A percentile compares a stretch with the other conserved stretches of the same genome.
phyloP scores from a whole-genome alignment of 1,140 invertebrate species.

The Drosophila tristis region DNA sequence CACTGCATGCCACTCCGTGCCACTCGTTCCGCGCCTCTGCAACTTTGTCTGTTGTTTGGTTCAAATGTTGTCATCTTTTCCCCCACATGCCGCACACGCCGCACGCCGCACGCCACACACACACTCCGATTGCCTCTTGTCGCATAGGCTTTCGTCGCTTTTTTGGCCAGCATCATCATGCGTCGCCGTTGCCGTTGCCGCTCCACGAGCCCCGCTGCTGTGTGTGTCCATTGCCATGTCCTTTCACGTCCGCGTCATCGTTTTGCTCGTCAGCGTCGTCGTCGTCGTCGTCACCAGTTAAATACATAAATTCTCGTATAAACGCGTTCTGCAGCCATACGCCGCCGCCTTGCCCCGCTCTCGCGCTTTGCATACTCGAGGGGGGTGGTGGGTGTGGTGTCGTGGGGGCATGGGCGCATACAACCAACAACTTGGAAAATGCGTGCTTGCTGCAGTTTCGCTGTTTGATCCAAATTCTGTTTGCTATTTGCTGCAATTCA shows the following conservation, averaged over 20 bases:
- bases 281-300: conserved; percentile 79
- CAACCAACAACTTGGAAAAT: conserved; percentile 52
- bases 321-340: conserved; percentile 74
- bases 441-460: conserved; percentile 46
- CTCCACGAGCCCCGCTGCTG: neutral
- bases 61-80: conserved; percentile 72
- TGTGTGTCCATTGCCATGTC: conserved; percentile 25
- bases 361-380: neutral
- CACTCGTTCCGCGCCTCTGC: conserved; percentile 21
- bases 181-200: conserved; percentile 3
- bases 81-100: neutral
- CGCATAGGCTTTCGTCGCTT: conserved; percentile 70
- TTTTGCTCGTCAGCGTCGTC: conserved; percentile 77
- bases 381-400: neutral
- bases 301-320: conserved; percentile 83
- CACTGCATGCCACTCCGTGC: neutral
- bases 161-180: conserved; percentile 60
- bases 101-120: neutral
- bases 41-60: conserved; percentile 76
- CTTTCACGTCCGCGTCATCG: conserved; percentile 67
- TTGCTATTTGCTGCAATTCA: conserved; percentile 44
- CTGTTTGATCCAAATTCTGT: conserved; percentile 36
- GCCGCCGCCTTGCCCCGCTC: conserved; percentile 20
- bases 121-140: conserved; percentile 49
- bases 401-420: neutral